Percentiles rank a stretch among this genome's conserved stretches.
phyloP scores from a whole-genome alignment of 2,113 vertebrate species.

The Malaclemys terrapin region DNA sequence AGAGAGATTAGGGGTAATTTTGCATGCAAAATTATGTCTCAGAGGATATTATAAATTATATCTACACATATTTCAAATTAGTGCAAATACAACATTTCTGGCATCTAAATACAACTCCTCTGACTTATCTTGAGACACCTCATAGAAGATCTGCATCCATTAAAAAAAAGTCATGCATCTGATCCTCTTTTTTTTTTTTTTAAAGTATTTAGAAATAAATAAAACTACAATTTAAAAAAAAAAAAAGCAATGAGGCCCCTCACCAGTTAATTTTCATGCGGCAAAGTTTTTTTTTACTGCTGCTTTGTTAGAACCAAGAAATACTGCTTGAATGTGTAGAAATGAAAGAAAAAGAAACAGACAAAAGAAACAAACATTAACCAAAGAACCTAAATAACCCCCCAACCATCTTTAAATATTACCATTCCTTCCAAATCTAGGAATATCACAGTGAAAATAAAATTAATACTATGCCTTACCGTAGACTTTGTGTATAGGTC shows the following conservation, averaged over 20 bases:
- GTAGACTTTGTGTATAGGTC: slow-evolving; percentile 79
- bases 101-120: slow-evolving; percentile 81
- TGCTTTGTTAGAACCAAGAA: slow-evolving; percentile 91
- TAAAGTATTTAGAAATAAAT: slow-evolving; percentile 80
- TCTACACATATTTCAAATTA: slow-evolving; percentile 82
- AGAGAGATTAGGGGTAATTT: slow-evolving; percentile 83
- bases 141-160: slow-evolving; percentile 87
- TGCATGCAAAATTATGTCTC: slow-evolving; percentile 88
- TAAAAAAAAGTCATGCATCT: slow-evolving; percentile 86
- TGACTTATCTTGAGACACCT: slow-evolving; percentile 81
- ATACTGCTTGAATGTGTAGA: slow-evolving; percentile 91
- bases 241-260: slow-evolving; percentile 87
- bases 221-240: slow-evolving; percentile 84
- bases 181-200: slow-evolving; percentile 78
- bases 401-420: slow-evolving; percentile 80
- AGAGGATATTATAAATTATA: slow-evolving; percentile 81
- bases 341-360: slow-evolving; percentile 91
- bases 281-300: slow-evolving; percentile 89
- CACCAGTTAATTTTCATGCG: slow-evolving; percentile 91
- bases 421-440: slow-evolving; percentile 79
- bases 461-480: slow-evolving; percentile 82
- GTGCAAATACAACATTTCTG: slow-evolving; percentile 84
- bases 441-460: slow-evolving; percentile 76
- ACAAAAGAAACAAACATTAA: slow-evolving; percentile 92
- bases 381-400: slow-evolving; percentile 84